Percentiles rank a stretch among this genome's conserved stretches.
phyloP scores from a whole-genome alignment of 2,113 vertebrate genomes.

The Periophthalmodon schlosseri region DNA sequence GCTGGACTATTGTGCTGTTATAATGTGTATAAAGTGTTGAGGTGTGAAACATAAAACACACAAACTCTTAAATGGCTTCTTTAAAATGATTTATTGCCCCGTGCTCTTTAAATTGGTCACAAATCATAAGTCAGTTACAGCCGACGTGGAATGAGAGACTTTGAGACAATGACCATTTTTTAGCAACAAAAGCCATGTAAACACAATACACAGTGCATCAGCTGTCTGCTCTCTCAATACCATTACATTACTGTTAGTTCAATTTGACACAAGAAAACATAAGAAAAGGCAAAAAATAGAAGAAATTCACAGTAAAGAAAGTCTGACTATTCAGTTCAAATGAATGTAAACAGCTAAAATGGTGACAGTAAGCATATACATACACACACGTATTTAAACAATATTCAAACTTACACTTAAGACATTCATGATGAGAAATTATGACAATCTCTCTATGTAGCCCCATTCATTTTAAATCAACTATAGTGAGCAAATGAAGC shows the following conservation, averaged over 20 bases:
- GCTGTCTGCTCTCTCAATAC: slow-evolving; percentile 10
- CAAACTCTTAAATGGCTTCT: neutral
- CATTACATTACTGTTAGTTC: slow-evolving; percentile 9
- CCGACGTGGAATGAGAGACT: slow-evolving; percentile 45
- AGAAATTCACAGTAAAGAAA: slow-evolving; percentile 30
- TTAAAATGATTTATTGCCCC: slow-evolving; percentile 65
- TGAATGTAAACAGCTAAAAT: neutral
- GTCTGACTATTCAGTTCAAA: neutral
- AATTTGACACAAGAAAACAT: slow-evolving; percentile 24
- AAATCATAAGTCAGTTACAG: slow-evolving; percentile 59
- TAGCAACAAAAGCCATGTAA: slow-evolving; percentile 47
- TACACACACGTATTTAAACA: neutral
- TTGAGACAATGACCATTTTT: slow-evolving; percentile 30
- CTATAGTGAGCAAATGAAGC: no score
- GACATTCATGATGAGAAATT: neutral
- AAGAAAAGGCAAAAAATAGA: slow-evolving; percentile 13
- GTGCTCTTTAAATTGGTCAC: slow-evolving; percentile 51
- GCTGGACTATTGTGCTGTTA: no score
- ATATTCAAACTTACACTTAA: neutral
- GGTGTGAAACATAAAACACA: neutral
- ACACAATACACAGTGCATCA: slow-evolving; percentile 42
- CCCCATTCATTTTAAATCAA: no score
- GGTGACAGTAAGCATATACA: neutral
- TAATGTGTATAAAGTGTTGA: neutral
- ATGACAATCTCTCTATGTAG: neutral